Conservation (phyloP, 1,140 invertebrate species). For the Paraescarpia echinospica region DNA sequence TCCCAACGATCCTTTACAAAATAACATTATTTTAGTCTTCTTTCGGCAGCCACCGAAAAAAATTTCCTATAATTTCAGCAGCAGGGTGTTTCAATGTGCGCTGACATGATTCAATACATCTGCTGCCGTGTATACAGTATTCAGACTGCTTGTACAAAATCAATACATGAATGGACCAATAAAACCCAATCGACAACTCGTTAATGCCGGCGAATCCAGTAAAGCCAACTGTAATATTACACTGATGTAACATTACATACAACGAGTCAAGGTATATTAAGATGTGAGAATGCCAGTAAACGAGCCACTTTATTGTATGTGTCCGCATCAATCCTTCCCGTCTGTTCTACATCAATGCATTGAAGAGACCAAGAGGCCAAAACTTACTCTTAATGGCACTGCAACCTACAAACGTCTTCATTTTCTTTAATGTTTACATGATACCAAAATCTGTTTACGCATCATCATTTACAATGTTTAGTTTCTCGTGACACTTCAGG, state of each 20-base stretch:
- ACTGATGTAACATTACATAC: background rate
- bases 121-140: no score
- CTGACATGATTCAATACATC: no score
- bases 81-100: background rate
- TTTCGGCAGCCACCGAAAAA: background rate
- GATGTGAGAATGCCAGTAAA: no score
- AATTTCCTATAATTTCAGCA: background rate
- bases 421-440: background rate
- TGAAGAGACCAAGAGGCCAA: no score
- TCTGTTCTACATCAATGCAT: background rate
- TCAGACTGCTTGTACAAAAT: no score
- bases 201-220: background rate
- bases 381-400: background rate
- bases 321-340: background rate
- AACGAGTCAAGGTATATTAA: background rate
- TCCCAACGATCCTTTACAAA: no score
- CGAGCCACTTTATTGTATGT: no score
- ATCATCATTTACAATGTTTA: background rate
- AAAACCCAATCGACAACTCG: background rate
- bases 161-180: background rate
- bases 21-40: background rate
- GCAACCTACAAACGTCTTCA: background rate
- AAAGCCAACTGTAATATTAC: background rate
- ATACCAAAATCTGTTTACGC: background rate
- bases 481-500: background rate